These are phyloP conservation scores for Oxyura jamaicensis DNA, from an alignment of 2,113 vertebrate species.

Conservation along the genomic window DNA sequence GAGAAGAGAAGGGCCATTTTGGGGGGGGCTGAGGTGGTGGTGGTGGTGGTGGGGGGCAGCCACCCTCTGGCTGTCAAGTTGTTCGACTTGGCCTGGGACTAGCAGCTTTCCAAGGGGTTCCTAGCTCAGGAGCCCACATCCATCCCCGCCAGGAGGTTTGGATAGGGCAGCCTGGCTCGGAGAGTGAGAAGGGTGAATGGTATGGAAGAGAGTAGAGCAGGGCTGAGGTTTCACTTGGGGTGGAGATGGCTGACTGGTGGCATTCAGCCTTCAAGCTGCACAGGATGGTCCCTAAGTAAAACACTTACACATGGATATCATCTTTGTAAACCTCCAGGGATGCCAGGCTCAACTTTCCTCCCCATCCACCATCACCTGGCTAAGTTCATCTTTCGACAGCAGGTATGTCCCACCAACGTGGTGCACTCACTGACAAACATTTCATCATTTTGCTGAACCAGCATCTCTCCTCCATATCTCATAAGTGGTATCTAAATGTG, in stretches of 20 bases:
- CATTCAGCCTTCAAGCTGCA: not conserved
- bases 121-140: not conserved
- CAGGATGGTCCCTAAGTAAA: no score
- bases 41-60: not conserved
- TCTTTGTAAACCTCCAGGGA: not conserved
- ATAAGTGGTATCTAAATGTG: not conserved
- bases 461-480: not conserved
- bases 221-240: not conserved
- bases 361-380: not conserved
- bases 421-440: not conserved
- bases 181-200: not conserved
- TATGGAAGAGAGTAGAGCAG: not conserved
- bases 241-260: not conserved
- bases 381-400: not conserved
- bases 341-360: not conserved
- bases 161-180: not conserved
- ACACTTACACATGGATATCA: not conserved
- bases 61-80: not conserved
- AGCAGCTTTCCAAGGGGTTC: not conserved
- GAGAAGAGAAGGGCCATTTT: not conserved
- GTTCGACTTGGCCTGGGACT: not conserved
- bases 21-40: not conserved
- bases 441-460: not conserved
- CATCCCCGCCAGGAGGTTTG: fast-evolving
- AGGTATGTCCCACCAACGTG: not conserved